Base-by-base conservation (phyloP, 2,888 invertebrate species). In the Phoenoteleia sp. region DNA sequence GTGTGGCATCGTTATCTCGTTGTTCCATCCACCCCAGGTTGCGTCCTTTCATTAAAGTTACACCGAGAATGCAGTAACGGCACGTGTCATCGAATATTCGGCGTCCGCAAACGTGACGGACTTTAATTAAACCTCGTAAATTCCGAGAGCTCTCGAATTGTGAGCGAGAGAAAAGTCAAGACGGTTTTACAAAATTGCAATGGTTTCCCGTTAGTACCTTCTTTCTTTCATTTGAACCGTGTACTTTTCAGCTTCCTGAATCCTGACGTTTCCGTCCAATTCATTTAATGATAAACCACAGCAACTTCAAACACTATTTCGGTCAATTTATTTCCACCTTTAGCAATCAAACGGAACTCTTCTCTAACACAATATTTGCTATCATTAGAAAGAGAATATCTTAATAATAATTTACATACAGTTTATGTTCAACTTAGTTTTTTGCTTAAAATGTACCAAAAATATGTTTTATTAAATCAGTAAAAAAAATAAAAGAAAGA, bases 111-210 rank as follows among this genome's bases (percentile, higher is more conserved):
- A 84, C 83, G 83, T 84, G 83, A 84, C 80, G 84, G 79, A 84
- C 84, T 84, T 84, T 84, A 84, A 84, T 84, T 84, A 84, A 84
- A 84, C 75, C 79, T 84, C 80, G 84, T 84, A 84, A 84, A 84
- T 84, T 84, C 80, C 67, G 69, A 80, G 69, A 58, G 80, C 84
- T 64, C 84, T 79, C 80, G 79, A 84, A 84, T 71, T 54, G 84
- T 52, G 39, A 39, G 60, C 49, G 49, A 36, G 72, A 36, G 42
- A 64, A 64, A 27, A 84, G 79, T 79, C 75, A 84, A 75, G 80
- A 49, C 19, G 64, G 64, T 49, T 79, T 75, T 69, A 64, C 56
- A 67, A 80, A 80, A 84, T 69, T 75, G 58, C 62, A 67, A 69
- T 45, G 62, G 47, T 66, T 67, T 45, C 21, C 64, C 27, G 17